Conservation (phyloP, 2,888 invertebrate genomes). For the Drosophila longiperda region DNA sequence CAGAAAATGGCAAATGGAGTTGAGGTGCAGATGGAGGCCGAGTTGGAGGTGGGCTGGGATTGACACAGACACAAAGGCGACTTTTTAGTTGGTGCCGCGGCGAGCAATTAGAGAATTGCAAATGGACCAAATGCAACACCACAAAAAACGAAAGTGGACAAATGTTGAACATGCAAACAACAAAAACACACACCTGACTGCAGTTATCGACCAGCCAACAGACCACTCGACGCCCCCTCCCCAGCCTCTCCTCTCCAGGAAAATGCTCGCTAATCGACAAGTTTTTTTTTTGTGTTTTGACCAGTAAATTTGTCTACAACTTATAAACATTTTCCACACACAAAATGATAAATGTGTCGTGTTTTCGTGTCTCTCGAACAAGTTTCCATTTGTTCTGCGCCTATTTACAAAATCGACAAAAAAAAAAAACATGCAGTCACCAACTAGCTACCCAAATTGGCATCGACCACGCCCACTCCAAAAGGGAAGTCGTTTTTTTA, state of each 20-base stretch:
- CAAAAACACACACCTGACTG: slow-evolving; percentile 50
- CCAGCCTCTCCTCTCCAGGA: not conserved
- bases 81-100: slow-evolving; percentile 32
- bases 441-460: slow-evolving; percentile 1
- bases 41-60: not conserved
- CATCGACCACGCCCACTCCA: slow-evolving; percentile 57
- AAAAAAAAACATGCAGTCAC: not conserved
- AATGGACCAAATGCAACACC: slow-evolving; percentile 22
- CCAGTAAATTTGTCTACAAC: slow-evolving; percentile 57
- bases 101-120: slow-evolving; percentile 76
- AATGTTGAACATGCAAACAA: slow-evolving; percentile 73
- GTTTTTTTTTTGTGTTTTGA: slow-evolving; percentile 21
- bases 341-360: slow-evolving; percentile 75
- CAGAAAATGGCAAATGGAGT: slow-evolving; percentile 19
- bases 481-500: slow-evolving; percentile 71
- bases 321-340: slow-evolving; percentile 54
- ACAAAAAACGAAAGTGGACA: slow-evolving; percentile 71
- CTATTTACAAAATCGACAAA: slow-evolving; percentile 34
- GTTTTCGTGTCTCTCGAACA: slow-evolving; percentile 63
- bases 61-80: slow-evolving; percentile 35
- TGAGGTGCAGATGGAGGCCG: not conserved
- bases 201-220: slow-evolving; percentile 4
- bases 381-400: slow-evolving; percentile 70
- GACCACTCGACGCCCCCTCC: not conserved
- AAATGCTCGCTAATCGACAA: slow-evolving; percentile 51